A percentile compares a stretch with the other conserved stretches of the same genome.
These are phyloP conservation scores for Hybognathus amarus DNA, from an alignment of 2,797 vertebrate species.

Conservation along the genomic window DNA sequence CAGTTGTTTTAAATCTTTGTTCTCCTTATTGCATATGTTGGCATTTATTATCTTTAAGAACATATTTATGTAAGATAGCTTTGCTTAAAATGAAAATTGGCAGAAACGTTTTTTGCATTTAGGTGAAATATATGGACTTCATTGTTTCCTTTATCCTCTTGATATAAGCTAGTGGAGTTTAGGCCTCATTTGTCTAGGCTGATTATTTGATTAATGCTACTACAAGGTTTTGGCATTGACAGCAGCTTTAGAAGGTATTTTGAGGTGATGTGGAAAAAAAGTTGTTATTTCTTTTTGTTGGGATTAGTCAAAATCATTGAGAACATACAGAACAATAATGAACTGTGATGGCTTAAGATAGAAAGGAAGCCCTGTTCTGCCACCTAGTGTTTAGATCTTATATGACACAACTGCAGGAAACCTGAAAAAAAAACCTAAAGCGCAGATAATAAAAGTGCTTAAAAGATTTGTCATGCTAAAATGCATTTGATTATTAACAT, in stretches of 20 bases:
- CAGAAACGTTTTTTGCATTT: neutral
- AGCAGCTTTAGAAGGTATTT: neutral
- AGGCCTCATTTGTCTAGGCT: neutral
- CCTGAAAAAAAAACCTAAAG: slow-evolving; percentile 5
- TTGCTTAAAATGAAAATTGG: neutral
- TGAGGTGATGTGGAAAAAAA: neutral
- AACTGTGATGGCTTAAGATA: neutral
- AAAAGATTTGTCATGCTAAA: neutral
- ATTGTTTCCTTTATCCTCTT: slow-evolving; percentile 3
- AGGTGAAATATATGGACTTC: neutral
- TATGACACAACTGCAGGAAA: slow-evolving; percentile 9
- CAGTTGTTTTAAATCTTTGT: slow-evolving; percentile 1
- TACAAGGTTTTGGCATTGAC: neutral
- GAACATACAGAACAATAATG: neutral
- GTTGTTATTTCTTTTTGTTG: neutral
- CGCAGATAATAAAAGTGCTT: neutral
- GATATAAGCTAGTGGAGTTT: neutral
- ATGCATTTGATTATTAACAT: neutral
- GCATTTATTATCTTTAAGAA: slow-evolving; percentile 11
- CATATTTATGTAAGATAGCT: neutral
- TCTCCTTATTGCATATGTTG: neutral
- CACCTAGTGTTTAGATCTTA: slow-evolving; percentile 55
- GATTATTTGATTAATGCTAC: neutral
- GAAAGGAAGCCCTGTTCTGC: slow-evolving; percentile 54
- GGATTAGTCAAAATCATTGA: neutral